phyloP scores from a whole-genome alignment of 1,140 invertebrate species.

The Metaphire vulgaris region DNA sequence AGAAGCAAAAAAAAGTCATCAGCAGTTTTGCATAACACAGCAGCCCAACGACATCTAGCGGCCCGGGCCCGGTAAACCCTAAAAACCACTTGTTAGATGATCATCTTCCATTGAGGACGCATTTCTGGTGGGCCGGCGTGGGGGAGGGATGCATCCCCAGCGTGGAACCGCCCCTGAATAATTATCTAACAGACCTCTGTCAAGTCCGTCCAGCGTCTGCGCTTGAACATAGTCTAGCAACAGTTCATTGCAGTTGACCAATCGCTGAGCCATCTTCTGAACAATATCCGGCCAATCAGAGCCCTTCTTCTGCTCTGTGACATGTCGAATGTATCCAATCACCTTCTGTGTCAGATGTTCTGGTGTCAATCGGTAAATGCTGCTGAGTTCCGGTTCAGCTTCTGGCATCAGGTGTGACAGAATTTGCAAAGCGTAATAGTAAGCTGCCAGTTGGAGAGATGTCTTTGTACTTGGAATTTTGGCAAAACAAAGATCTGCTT shows the following conservation, averaged over 20 bases:
- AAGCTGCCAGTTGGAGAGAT: constrained; percentile 45
- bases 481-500: constrained; percentile 42
- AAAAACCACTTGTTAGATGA: no score
- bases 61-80: no score
- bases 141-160: no score
- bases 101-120: no score
- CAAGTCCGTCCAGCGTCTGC: constrained; percentile 47
- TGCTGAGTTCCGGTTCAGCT: constrained; percentile 28
- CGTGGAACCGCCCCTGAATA: no score
- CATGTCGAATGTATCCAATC: constrained; percentile 31
- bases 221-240: constrained; percentile 53
- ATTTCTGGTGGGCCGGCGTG: no score
- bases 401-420: constrained; percentile 35
- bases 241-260: constrained; percentile 43
- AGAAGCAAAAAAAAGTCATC: no score
- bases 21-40: no score
- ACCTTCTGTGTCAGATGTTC: constrained; percentile 37
- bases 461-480: constrained; percentile 42
- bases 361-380: constrained; percentile 38
- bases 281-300: constrained; percentile 35
- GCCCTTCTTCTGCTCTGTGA: constrained; percentile 25
- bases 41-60: no score
- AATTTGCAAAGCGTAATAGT: constrained; percentile 49
- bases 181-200: no score
- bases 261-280: constrained; percentile 33